Conservation (phyloP, 1,140 invertebrate species). For the Drosophila lacertosa region DNA sequence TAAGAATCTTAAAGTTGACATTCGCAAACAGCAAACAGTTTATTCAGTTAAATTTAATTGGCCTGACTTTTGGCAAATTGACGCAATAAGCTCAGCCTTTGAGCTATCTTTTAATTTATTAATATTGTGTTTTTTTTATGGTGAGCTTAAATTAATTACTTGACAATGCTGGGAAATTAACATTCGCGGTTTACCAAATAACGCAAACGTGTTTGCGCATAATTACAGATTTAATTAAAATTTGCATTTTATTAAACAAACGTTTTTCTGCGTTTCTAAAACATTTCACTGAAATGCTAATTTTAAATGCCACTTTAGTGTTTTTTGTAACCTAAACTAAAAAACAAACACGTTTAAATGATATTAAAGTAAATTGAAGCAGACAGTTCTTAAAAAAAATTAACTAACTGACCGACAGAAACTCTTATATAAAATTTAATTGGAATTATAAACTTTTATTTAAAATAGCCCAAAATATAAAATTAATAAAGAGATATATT, state of each 20-base stretch:
- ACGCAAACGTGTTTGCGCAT: conserved; percentile 52
- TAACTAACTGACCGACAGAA: too few species aligned
- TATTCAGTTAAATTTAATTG: not conserved
- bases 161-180: conserved; percentile 49
- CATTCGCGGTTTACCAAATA: conserved; percentile 53
- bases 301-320: conserved; percentile 3
- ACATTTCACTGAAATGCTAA: conserved; percentile 6
- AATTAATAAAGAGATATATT: too few species aligned
- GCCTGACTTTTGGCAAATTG: not conserved
- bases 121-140: conserved; percentile 1
- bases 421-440: too few species aligned
- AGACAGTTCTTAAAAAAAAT: too few species aligned
- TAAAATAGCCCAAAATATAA: too few species aligned
- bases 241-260: conserved; percentile 53
- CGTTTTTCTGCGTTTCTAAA: conserved; percentile 20
- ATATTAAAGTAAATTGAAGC: too few species aligned
- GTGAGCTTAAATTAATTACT: conserved; percentile 61
- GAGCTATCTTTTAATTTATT: conserved; percentile 7
- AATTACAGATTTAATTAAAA: conserved; percentile 76
- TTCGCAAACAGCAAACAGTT: too few species aligned
- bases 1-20: not conserved
- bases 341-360: not conserved
- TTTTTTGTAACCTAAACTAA: not conserved
- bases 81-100: not conserved
- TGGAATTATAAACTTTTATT: too few species aligned